Percentiles rank a stretch among this genome's conserved stretches.
These are phyloP conservation scores for Brachirus orientalis DNA, from an alignment of 2,113 vertebrate genomes.

Conservation along the genomic window DNA sequence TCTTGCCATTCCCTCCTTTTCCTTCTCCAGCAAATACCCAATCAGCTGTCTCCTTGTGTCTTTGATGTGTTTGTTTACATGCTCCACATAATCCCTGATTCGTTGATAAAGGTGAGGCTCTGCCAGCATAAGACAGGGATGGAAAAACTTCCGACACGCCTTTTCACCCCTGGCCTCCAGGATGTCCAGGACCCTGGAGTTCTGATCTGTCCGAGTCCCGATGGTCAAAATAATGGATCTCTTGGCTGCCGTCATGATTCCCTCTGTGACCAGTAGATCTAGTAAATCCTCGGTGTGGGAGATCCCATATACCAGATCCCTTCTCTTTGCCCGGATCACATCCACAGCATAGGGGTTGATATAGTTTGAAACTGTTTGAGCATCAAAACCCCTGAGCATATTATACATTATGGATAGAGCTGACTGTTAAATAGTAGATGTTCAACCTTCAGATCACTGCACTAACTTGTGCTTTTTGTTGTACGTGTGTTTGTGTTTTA, in stretches of 20 bases:
- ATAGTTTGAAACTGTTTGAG: slow-evolving; percentile 48
- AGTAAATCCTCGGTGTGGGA: slow-evolving; percentile 80
- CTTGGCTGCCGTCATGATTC: slow-evolving; percentile 76
- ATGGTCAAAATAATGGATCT: slow-evolving; percentile 78
- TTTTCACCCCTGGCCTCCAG: slow-evolving; percentile 83
- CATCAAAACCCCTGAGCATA: slow-evolving; percentile 12
- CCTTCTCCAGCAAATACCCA: slow-evolving; percentile 84
- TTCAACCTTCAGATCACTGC: background rate
- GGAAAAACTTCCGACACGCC: slow-evolving; percentile 86
- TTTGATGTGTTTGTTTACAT: slow-evolving; percentile 73
- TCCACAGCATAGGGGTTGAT: slow-evolving; percentile 82
- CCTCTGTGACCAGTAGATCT: slow-evolving; percentile 78
- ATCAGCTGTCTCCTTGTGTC: slow-evolving; percentile 83
- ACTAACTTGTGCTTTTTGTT: background rate
- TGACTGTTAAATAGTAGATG: no score
- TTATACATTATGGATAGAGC: slow-evolving; percentile 21
- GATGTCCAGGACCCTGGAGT: slow-evolving; percentile 79
- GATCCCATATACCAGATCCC: slow-evolving; percentile 79
- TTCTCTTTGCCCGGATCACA: slow-evolving; percentile 81
- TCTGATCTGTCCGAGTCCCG: slow-evolving; percentile 78
- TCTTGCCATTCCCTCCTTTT: slow-evolving; percentile 54
- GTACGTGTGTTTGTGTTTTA: slow-evolving; percentile 24
- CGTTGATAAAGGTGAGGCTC: slow-evolving; percentile 83
- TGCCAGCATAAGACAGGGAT: slow-evolving; percentile 84
- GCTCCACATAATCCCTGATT: slow-evolving; percentile 76